phyloP scores from a whole-genome alignment of 2,113 vertebrate species.

The Lutjanus erythropterus region DNA sequence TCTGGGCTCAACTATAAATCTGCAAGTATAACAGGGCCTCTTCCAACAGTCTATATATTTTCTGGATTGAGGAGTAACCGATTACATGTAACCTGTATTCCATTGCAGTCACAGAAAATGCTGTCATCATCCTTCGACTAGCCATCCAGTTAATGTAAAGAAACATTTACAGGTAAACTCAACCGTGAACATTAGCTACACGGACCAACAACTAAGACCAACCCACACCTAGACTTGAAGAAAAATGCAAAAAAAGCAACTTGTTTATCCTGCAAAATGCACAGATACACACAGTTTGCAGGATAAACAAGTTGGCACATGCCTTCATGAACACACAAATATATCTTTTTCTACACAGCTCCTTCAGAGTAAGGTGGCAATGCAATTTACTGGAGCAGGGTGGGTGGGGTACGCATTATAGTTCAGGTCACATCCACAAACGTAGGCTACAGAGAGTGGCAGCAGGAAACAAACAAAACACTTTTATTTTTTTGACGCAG shows the following conservation, averaged over 20 bases:
- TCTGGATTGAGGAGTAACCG: too few relatives aligned
- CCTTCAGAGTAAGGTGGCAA: conserved; percentile 17
- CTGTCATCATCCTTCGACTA: too few relatives aligned
- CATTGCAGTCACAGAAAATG: too few relatives aligned
- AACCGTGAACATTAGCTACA: too few relatives aligned
- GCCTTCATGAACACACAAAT: conserved; percentile 32
- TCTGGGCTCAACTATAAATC: background rate
- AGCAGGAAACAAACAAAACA: conserved; percentile 12
- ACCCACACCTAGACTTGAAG: too few relatives aligned
- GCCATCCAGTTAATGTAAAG: too few relatives aligned
- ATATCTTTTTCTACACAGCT: conserved; percentile 7
- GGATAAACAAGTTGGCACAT: conserved; percentile 15
- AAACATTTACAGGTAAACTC: too few relatives aligned
- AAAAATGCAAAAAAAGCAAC: conserved; percentile 15
- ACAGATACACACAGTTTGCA: conserved; percentile 19
- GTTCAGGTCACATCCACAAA: conserved; percentile 39
- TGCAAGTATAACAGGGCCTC: background rate
- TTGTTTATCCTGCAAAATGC: conserved; percentile 32
- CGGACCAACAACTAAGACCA: too few relatives aligned
- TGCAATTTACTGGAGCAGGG: conserved; percentile 17
- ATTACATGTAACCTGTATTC: too few relatives aligned
- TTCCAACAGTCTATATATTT: background rate
- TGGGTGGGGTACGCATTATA: conserved; percentile 11
- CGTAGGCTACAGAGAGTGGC: conserved; percentile 6
- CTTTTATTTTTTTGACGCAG: background rate